Percentiles rank a stretch among this genome's conserved stretches.
These are phyloP conservation scores for Erithacus rubecula DNA, from an alignment of 2,797 vertebrate genomes.

Conservation along the genomic window DNA sequence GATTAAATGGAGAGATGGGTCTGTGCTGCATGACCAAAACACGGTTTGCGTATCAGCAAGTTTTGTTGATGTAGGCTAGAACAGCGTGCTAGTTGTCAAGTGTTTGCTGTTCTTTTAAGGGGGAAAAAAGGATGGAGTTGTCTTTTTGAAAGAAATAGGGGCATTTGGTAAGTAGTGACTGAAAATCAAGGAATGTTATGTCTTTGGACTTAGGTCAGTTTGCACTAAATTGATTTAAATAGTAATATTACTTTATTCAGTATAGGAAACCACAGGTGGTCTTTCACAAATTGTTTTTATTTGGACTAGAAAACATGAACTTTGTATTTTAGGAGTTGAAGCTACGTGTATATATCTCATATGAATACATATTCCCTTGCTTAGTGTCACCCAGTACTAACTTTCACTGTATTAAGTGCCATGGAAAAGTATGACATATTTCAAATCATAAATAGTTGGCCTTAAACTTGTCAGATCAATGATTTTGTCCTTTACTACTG, in stretches of 20 bases:
- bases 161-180: conserved; percentile 27
- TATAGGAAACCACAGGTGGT: conserved; percentile 52
- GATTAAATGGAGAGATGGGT: background rate
- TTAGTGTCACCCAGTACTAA: conserved; percentile 41
- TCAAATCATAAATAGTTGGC: conserved; percentile 47
- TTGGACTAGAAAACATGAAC: conserved; percentile 39
- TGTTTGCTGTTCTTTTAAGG: conserved; percentile 54
- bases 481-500: conserved; percentile 21
- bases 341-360: conserved; percentile 4
- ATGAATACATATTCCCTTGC: background rate
- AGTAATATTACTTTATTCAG: conserved; percentile 26
- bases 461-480: conserved; percentile 63
- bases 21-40: conserved; percentile 44
- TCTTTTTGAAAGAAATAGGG: conserved; percentile 32
- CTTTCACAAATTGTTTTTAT: conserved; percentile 56
- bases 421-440: conserved; percentile 31
- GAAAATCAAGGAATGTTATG: conserved; percentile 17
- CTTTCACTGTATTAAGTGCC: conserved; percentile 63
- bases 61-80: conserved; percentile 38
- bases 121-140: background rate
- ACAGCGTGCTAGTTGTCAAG: conserved; percentile 34
- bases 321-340: conserved; percentile 42
- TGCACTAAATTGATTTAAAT: conserved; percentile 52
- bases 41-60: conserved; percentile 20
- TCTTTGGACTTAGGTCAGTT: conserved; percentile 38